phyloP scores from a whole-genome alignment of 2,113 vertebrate species.

The Scartelaos histophorus region DNA sequence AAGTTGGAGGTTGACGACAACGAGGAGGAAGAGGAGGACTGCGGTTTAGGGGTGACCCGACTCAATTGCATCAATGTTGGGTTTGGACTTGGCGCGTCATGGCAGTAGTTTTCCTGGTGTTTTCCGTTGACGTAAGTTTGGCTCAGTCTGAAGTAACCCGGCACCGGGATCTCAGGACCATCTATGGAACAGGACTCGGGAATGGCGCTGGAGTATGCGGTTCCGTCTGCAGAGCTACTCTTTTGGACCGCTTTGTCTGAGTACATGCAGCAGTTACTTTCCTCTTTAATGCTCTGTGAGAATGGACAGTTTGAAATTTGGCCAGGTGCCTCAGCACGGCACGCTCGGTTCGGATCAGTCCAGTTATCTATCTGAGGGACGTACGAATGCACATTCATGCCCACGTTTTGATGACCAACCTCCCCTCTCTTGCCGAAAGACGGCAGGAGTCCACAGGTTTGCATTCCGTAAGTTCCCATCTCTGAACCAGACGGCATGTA shows the following conservation, averaged over 20 bases:
- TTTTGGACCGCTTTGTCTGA: constrained; percentile 94
- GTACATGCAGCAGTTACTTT: constrained; percentile 99
- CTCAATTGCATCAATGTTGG: constrained; percentile 91
- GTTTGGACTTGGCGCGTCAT: constrained; percentile 89
- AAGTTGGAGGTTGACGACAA: constrained; percentile 70
- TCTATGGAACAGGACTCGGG: constrained; percentile 90
- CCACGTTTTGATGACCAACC: constrained; percentile 96
- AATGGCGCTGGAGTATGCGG: constrained; percentile 89
- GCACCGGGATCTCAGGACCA: constrained; percentile 96
- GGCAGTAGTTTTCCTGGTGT: constrained; percentile 90
- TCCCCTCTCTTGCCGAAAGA: constrained; percentile 97
- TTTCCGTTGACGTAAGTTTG: constrained; percentile 96
- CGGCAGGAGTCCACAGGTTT: constrained; percentile 99
- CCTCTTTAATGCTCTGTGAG: constrained; percentile 97
- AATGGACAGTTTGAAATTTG: constrained; percentile 96
- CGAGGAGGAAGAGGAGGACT: constrained; percentile 76
- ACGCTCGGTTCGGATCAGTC: constrained; percentile 94
- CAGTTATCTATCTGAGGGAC: constrained; percentile 99
- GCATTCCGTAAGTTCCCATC: constrained; percentile 99
- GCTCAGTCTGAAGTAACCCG: constrained; percentile 98
- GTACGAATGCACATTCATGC: constrained; percentile 98
- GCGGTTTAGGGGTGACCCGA: constrained; percentile 90
- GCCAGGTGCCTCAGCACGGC: constrained; percentile 93
- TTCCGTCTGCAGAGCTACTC: constrained; percentile 89
- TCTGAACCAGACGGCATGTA: constrained; percentile 97